phyloP scores from a whole-genome alignment of 1,140 invertebrate species.

The Lepidurus packardi region DNA sequence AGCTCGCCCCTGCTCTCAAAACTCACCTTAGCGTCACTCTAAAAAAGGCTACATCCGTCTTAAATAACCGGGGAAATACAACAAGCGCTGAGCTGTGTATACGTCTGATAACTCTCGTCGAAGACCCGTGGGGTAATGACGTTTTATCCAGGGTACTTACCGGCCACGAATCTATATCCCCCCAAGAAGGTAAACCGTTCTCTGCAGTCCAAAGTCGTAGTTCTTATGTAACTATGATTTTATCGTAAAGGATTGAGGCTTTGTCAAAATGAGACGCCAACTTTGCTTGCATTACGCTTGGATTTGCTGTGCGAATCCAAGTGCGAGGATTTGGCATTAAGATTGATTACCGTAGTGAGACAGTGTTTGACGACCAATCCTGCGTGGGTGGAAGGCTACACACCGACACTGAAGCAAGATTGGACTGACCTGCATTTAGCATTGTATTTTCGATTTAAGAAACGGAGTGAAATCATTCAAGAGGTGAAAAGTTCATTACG shows the following conservation, averaged over 20 bases:
- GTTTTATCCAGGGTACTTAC: constrained; percentile 48
- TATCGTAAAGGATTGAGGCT: constrained; percentile 45
- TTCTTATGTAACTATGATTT: constrained; percentile 32
- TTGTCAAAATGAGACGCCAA: constrained; percentile 50
- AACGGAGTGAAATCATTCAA: constrained; percentile 46
- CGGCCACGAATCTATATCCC: constrained; percentile 40
- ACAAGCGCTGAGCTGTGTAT: constrained; percentile 46
- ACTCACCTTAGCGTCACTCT: constrained; percentile 51
- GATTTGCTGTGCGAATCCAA: constrained; percentile 51
- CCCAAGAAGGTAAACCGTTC: constrained; percentile 37
- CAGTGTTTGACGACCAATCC: constrained; percentile 46
- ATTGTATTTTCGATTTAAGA: constrained; percentile 50
- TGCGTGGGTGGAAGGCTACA: constrained; percentile 43
- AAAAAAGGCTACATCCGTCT: constrained; percentile 45
- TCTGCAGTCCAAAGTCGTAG: background rate
- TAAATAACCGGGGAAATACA: constrained; percentile 43
- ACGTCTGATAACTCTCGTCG: constrained; percentile 47
- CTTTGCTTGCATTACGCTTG: constrained; percentile 50
- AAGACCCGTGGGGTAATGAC: constrained; percentile 50
- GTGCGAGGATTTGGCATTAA: constrained; percentile 53
- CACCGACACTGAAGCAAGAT: constrained; percentile 44
- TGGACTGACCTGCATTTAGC: constrained; percentile 53
- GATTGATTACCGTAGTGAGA: constrained; percentile 50
- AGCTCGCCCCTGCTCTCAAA: constrained; percentile 48
- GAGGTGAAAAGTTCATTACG: constrained; percentile 43